Conservation (phyloP, 2,797 vertebrate genomes). For the Danio jaintianensis region DNA sequence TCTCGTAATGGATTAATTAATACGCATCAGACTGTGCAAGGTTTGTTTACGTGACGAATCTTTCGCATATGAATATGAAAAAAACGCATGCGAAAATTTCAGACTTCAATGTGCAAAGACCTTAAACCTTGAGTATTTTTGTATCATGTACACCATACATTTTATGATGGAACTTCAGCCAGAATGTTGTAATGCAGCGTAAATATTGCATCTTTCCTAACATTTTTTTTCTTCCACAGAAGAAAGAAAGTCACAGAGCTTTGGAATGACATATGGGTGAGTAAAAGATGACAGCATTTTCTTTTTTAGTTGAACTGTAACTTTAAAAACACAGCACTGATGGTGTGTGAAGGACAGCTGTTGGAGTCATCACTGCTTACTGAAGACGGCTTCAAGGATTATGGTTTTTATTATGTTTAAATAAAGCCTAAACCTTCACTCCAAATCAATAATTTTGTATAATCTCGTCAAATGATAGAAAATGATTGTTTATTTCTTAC, state of each 20-base stretch:
- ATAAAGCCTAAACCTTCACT: not conserved
- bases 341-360: conserved; percentile 69
- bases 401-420: conserved; percentile 7
- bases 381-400: not conserved
- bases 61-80: too few species aligned
- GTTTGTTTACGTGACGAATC: too few species aligned
- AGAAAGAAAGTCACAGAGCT: not conserved
- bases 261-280: not conserved
- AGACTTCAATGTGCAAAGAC: too few species aligned
- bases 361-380: conserved; percentile 70
- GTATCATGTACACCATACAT: too few species aligned
- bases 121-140: too few species aligned
- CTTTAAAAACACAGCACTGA: conserved; percentile 59
- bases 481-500: conserved; percentile 24
- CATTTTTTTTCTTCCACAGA: not conserved
- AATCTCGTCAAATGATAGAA: conserved; percentile 4
- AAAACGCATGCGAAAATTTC: too few species aligned
- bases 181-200: not conserved
- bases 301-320: not conserved
- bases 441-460: not conserved
- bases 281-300: not conserved
- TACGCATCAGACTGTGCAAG: too few species aligned
- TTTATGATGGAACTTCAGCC: not conserved
- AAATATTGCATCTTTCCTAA: not conserved
- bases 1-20: too few species aligned